Evolutionary conservation across 2,797 vertebrate genomes (phyloP).

Genomic region (Megalops cyprinoides): DNA sequence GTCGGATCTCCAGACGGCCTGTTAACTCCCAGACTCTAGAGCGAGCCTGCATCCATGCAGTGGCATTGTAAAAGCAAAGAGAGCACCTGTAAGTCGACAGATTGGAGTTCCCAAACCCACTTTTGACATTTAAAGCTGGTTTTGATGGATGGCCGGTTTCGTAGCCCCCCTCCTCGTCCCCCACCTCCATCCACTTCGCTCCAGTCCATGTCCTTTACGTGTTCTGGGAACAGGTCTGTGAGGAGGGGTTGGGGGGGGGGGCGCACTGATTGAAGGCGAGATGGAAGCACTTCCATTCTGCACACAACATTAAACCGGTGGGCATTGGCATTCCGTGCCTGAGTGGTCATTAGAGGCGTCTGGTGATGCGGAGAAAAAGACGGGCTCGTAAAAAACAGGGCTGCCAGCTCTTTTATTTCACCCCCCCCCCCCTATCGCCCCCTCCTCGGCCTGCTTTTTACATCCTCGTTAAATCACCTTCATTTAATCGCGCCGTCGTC

Average conservation of each 20-base stretch:
- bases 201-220: constrained; percentile 14
- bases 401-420: constrained; percentile 21
- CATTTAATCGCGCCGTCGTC: not conserved
- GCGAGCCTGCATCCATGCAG: not conserved
- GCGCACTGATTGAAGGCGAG: constrained; percentile 31
- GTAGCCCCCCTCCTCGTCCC: too few relatives aligned
- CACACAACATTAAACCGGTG: constrained; percentile 39
- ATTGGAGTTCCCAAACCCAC: not conserved
- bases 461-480: constrained; percentile 23
- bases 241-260: not conserved
- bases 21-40: not conserved
- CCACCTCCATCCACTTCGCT: not conserved
- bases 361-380: constrained; percentile 11
- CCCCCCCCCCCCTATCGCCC: not conserved
- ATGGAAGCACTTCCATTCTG: constrained; percentile 27
- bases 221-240: not conserved
- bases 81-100: not conserved
- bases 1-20: not conserved
- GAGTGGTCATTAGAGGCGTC: constrained; percentile 23
- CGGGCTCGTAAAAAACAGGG: constrained; percentile 27
- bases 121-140: constrained; percentile 43
- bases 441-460: not conserved
- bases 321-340: not conserved
- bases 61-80: not conserved
- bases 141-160: constrained; percentile 35